These are phyloP conservation scores for Caenorhabditis macrosperma DNA, from an alignment of 2,888 invertebrate genomes.

Conservation along the genomic window DNA sequence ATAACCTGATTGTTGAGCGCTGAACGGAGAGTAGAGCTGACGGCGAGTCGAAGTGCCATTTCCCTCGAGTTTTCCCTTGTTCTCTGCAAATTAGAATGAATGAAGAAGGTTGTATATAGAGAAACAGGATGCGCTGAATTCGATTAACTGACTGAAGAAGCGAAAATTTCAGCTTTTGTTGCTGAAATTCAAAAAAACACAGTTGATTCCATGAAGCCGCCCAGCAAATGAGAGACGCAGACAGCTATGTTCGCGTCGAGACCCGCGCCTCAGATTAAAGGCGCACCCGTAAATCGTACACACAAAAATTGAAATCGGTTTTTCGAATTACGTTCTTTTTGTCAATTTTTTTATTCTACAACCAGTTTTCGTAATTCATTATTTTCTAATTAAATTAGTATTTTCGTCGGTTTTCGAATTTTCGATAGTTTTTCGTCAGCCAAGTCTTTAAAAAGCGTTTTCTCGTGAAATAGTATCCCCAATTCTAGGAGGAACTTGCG, in stretches of 20 bases:
- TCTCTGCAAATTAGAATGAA: conserved; percentile 39
- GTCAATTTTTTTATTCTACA: neutral
- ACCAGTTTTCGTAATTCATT: neutral
- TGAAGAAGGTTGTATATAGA: conserved; percentile 12
- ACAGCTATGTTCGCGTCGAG: conserved; percentile 47
- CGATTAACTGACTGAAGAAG: neutral
- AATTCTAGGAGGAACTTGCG: conserved; percentile 33
- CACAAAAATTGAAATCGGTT: conserved; percentile 9
- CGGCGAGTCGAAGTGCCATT: conserved; percentile 66
- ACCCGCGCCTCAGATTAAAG: conserved; percentile 42
- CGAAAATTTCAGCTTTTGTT: neutral
- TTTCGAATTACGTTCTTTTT: neutral
- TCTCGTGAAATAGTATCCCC: neutral
- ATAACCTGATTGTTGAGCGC: conserved; percentile 61
- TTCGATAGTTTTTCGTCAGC: conserved; percentile 11
- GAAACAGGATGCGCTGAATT: neutral
- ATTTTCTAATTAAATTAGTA: conserved; percentile 5
- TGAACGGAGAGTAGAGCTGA: conserved; percentile 63
- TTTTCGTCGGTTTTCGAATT: neutral
- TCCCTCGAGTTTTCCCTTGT: conserved; percentile 57
- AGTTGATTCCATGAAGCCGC: conserved; percentile 51
- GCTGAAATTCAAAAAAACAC: conserved; percentile 24
- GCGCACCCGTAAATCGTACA: conserved; percentile 50
- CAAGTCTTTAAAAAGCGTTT: conserved; percentile 1
- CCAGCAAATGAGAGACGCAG: conserved; percentile 53